Evolutionary conservation across 1,140 invertebrate species (phyloP), one percentile per base, ranked within the genome.

Genomic region (Leptopilina clavipes): DNA sequence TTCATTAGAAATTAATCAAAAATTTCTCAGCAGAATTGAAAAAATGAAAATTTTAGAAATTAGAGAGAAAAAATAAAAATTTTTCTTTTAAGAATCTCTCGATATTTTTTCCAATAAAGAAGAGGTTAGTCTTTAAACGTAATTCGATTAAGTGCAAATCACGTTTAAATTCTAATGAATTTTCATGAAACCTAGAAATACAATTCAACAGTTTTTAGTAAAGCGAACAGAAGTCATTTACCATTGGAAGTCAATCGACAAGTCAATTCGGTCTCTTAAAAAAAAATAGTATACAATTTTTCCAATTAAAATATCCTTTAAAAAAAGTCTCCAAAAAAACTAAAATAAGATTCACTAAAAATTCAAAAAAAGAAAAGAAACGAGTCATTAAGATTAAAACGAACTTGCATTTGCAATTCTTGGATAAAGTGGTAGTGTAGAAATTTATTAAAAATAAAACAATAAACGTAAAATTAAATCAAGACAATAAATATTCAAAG

Each of bases 71-170:
- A 31, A 31, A 31, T 31, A 6, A 31, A 31, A 31, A 31, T 31
- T 31, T 31, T 31, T 31, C 9, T 40, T 40, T 40, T 40, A 31
- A 31, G 14, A 52, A 52, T 7, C 14, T 17, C n/a, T 18, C 18
- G 7, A 52, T 17, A 17, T 52, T 18, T 18, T 17, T 52, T 7
- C 14, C n/a, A 14, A 52, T 7, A n/a, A 40, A 9, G 25, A 31
- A 17, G 8, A 54, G 14, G 18, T 54, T 54, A 8, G n/a, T 10
- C 8, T 54, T 11, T 18, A 19, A 54, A 54, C 10, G 12, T 31
- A 65, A 65, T 65, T 25, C 71, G 37, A 79, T 79, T 77, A 71
- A 72, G 70, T 72, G 78, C 70, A 79, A 79, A 79, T 76, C 56
- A 76, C 71, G 19, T 44, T 74, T 10, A 3, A 17, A 12, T 44